Evolutionary conservation across 2,113 vertebrate genomes (phyloP).

Genomic region (Anser cygnoides): DNA sequence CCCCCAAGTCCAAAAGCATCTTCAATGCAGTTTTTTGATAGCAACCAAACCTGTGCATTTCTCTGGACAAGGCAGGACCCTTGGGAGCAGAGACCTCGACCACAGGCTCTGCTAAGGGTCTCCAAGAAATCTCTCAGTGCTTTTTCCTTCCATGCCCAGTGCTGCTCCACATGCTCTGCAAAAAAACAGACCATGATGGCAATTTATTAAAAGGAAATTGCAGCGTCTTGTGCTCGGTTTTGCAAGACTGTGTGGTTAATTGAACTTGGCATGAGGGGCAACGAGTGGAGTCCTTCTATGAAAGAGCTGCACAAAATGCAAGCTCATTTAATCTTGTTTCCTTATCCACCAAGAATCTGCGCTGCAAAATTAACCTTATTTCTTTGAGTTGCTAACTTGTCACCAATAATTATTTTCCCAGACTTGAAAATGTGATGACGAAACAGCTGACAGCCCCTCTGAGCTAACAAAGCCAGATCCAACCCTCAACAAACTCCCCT

Average conservation of each 20-base stretch:
- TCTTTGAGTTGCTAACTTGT: background rate
- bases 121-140: background rate
- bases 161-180: accelerated
- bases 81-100: background rate
- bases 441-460: background rate
- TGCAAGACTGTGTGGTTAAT: background rate
- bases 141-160: background rate
- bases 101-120: background rate
- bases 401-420: background rate
- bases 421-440: background rate
- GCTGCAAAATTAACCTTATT: background rate
- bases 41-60: background rate
- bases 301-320: background rate
- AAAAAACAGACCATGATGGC: background rate
- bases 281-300: background rate
- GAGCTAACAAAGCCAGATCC: background rate
- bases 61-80: background rate
- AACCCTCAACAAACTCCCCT: background rate
- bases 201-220: background rate
- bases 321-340: background rate
- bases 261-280: background rate
- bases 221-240: background rate
- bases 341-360: background rate
- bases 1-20: background rate
- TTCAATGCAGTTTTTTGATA: too few relatives aligned